These are phyloP conservation scores for Fistularia commersonii DNA, from an alignment of 2,797 vertebrate genomes.

Conservation along the genomic window DNA sequence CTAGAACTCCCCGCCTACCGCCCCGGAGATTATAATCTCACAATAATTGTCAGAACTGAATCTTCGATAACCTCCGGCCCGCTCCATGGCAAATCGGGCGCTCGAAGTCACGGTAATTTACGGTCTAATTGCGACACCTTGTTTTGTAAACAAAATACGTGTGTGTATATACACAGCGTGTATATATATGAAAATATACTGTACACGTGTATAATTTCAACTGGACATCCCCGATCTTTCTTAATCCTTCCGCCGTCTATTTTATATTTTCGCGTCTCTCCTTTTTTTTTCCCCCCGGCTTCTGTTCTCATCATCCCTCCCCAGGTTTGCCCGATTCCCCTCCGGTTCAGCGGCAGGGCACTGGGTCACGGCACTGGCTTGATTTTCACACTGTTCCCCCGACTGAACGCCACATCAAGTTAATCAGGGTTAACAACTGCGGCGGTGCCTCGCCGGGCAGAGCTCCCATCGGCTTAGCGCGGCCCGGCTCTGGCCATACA, in stretches of 20 bases:
- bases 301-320: slow-evolving; percentile 39
- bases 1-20: background rate
- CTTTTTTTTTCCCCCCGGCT: slow-evolving; percentile 11
- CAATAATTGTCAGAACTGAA: slow-evolving; percentile 16
- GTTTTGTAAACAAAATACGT: slow-evolving; percentile 21
- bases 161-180: background rate
- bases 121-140: slow-evolving; percentile 19
- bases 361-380: slow-evolving; percentile 71
- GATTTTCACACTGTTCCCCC: slow-evolving; percentile 80
- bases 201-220: slow-evolving; percentile 8
- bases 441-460: slow-evolving; percentile 63
- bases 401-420: slow-evolving; percentile 71
- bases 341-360: slow-evolving; percentile 76
- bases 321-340: slow-evolving; percentile 54
- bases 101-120: slow-evolving; percentile 26
- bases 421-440: slow-evolving; percentile 83
- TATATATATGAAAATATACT: too few relatives aligned
- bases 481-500: slow-evolving; percentile 60
- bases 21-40: slow-evolving; percentile 10
- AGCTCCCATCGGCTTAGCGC: slow-evolving; percentile 69
- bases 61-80: slow-evolving; percentile 30
- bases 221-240: slow-evolving; percentile 3
- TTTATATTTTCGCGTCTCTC: slow-evolving; percentile 8
- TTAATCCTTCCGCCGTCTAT: slow-evolving; percentile 15
- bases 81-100: slow-evolving; percentile 8